Evolutionary conservation across 2,888 invertebrate genomes (phyloP), one percentile per base, ranked within the genome.

Genomic region (Dorcus parallelipipedus): DNA sequence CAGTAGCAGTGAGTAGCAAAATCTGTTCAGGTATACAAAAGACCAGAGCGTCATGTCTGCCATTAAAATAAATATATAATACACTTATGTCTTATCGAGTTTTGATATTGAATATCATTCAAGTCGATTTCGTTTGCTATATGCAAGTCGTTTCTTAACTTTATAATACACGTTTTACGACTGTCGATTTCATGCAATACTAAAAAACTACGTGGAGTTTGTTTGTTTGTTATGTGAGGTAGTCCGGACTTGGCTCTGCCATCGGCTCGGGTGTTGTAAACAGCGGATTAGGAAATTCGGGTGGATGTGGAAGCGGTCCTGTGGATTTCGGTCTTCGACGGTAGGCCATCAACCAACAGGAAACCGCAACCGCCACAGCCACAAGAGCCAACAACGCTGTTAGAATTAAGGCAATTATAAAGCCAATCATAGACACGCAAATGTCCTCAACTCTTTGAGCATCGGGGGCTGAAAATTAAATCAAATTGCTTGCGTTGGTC

Each of bases 311-410:
- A 71, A 95, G 83, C 49, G 95, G 95, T 42, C 95, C 95, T 64
- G 91, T 86, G 52, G 91, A 86, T 72, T 93, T 93, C 53, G 94
- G 91, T 73, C 91, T 86, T 69, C 94, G 86, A 67, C 95, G 82
- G 81, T 95, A 95, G 69, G 95, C 95, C 86, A 95, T 92, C 65
- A 95, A 84, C 95, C 95, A 96, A 79, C 95, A 95, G 62, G 94
- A 95, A 58, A 95, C 95, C 57, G 95, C 95, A 52, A 95, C 92
- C 33, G 95, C 95, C 57, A 96, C 95, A 58, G 95, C 95, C 59
- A 95, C 95, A 64, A 96, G 83, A 58, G 95, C 95, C 73, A 96
- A 80, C 62, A 95, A 84, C 51, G 95, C 95, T 65, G 95, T 96
- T 75, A 96, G 90, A 64, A 95, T 91, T 72, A 95, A 82, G 66